phyloP scores from a whole-genome alignment of 1,140 invertebrate genomes.

The Drosophila kurseongensis region DNA sequence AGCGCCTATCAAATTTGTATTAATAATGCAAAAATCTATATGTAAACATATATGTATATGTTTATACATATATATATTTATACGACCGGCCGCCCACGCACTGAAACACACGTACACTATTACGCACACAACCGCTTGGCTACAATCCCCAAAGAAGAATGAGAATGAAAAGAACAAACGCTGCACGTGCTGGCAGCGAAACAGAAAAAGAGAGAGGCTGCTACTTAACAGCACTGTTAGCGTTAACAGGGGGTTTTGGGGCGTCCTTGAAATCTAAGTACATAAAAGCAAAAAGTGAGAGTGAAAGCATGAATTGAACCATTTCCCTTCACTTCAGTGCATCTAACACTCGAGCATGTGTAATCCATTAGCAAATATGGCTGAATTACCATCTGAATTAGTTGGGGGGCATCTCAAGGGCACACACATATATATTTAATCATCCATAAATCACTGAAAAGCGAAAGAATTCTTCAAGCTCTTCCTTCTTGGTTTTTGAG shows the following conservation, averaged over 20 bases:
- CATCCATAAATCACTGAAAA: slow-evolving; percentile 10
- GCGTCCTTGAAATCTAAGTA: slow-evolving; percentile 33
- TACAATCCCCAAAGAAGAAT: slow-evolving; percentile 62
- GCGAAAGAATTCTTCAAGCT: slow-evolving; percentile 3
- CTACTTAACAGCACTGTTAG: slow-evolving; percentile 46
- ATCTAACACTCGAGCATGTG: slow-evolving; percentile 6
- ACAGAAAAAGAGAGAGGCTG: slow-evolving; percentile 9
- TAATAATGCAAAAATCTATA: slow-evolving; percentile 61
- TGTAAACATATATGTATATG: slow-evolving; percentile 14
- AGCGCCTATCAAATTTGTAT: slow-evolving; percentile 49
- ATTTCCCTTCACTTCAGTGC: slow-evolving; percentile 12
- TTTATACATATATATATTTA: slow-evolving; percentile 11
- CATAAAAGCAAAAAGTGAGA: slow-evolving; percentile 15
- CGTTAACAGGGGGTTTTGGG: slow-evolving; percentile 6
- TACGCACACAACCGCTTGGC: slow-evolving; percentile 64
- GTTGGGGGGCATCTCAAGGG: slow-evolving; percentile 32
- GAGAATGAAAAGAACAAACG: slow-evolving; percentile 54
- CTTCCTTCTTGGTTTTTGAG: not conserved
- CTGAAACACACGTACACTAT: slow-evolving; percentile 10
- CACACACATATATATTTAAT: slow-evolving; percentile 1
- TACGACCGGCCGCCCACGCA: slow-evolving; percentile 27
- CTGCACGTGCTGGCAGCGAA: slow-evolving; percentile 59
- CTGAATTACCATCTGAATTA: slow-evolving; percentile 11
- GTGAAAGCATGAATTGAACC: slow-evolving; percentile 32
- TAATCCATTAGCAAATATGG: slow-evolving; percentile 27